A percentile compares a stretch with the other conserved stretches of the same genome.
Conservation (phyloP, 2,797 vertebrate genomes). For the Melanotaenia pygmaea region DNA sequence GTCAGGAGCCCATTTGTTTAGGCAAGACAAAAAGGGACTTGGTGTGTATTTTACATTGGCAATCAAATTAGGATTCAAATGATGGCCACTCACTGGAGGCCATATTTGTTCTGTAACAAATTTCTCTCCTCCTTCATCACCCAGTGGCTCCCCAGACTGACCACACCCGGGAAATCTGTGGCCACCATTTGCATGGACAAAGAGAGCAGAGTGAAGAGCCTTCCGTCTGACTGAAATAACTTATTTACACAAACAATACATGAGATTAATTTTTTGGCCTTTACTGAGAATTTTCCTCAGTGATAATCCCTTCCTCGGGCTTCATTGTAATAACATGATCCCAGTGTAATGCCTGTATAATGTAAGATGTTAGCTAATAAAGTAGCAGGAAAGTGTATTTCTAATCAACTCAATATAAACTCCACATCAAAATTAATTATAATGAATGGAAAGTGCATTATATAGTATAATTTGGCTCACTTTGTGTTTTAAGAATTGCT, state of each 20-base stretch:
- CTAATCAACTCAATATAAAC: neutral
- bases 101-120: conserved; percentile 84
- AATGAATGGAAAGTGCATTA: neutral
- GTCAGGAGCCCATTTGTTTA: conserved; percentile 81
- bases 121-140: conserved; percentile 79
- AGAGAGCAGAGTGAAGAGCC: conserved; percentile 63
- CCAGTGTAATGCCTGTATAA: conserved; percentile 21
- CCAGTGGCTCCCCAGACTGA: conserved; percentile 75
- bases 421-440: neutral
- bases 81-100: conserved; percentile 69
- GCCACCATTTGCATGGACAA: conserved; percentile 82
- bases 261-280: conserved; percentile 40
- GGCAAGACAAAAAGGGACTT: conserved; percentile 80
- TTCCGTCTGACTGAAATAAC: conserved; percentile 74
- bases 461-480: neutral
- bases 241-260: conserved; percentile 49
- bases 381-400: neutral
- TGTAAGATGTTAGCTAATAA: conserved; percentile 22
- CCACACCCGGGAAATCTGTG: conserved; percentile 85
- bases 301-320: conserved; percentile 23
- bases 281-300: conserved; percentile 22
- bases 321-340: conserved; percentile 19
- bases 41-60: conserved; percentile 82
- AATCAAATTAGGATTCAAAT: conserved; percentile 88
- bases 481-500: neutral